Conservation (phyloP, 2,113 vertebrate species). For the Seriola rivoliana region DNA sequence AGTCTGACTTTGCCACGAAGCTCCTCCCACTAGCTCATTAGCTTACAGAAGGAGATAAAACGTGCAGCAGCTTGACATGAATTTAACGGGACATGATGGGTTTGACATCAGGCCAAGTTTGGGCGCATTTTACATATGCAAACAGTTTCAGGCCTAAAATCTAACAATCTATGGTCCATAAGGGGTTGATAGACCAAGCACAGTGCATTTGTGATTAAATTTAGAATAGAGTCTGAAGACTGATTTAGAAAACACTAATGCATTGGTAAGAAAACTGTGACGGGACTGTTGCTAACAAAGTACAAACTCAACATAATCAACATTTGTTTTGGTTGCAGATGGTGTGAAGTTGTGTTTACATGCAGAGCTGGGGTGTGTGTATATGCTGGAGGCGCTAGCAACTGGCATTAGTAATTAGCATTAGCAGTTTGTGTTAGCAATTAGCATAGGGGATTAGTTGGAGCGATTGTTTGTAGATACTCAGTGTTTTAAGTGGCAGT, state of each 20-base stretch:
- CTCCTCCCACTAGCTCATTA: background rate
- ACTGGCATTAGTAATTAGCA: too few relatives aligned
- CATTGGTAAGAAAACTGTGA: background rate
- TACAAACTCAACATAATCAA: too few relatives aligned
- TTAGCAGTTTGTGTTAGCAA: too few relatives aligned
- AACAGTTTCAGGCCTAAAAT: background rate
- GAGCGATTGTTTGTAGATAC: background rate
- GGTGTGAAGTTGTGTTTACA: too few relatives aligned
- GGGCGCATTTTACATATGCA: background rate
- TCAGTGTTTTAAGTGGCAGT: too few relatives aligned
- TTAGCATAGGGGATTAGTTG: background rate
- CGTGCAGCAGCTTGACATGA: background rate
- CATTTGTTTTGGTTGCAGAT: too few relatives aligned
- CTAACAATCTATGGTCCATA: too few relatives aligned
- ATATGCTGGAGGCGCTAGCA: too few relatives aligned
- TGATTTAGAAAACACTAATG: background rate
- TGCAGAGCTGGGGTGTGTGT: too few relatives aligned
- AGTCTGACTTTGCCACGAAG: background rate
- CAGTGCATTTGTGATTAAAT: background rate
- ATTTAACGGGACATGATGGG: background rate
- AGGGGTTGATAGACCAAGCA: too few relatives aligned
- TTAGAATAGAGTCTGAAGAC: background rate
- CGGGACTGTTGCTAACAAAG: background rate
- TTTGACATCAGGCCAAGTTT: background rate
- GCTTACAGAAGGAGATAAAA: background rate